These are phyloP conservation scores for Drosophila robusta DNA, from an alignment of 2,888 invertebrate genomes.

Conservation along the genomic window DNA sequence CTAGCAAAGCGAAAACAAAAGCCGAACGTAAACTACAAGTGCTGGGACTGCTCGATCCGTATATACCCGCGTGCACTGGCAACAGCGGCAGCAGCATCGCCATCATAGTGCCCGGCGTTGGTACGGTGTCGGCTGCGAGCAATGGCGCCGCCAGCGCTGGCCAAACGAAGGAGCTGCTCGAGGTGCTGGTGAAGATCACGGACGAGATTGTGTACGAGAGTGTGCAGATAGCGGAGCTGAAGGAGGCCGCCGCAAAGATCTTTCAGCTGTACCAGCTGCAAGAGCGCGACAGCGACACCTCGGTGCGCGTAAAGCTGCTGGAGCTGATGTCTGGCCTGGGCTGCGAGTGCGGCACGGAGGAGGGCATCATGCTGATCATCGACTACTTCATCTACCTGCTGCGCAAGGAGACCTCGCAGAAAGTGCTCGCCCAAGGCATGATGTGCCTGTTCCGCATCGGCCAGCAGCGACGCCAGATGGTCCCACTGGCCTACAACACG, in stretches of 20 bases:
- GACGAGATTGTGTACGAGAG: constrained; percentile 79
- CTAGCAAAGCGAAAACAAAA: constrained; percentile 46
- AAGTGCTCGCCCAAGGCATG: constrained; percentile 84
- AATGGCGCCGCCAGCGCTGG: not conserved
- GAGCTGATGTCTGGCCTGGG: constrained; percentile 81
- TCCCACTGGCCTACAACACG: constrained; percentile 79
- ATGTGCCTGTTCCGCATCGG: constrained; percentile 83
- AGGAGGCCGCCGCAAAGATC: constrained; percentile 76
- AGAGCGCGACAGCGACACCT: constrained; percentile 79
- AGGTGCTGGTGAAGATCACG: constrained; percentile 82
- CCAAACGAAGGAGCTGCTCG: constrained; percentile 75
- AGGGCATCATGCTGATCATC: constrained; percentile 77
- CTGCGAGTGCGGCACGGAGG: constrained; percentile 76
- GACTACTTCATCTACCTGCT: constrained; percentile 83
- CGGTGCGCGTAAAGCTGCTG: constrained; percentile 81
- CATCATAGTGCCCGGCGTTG: constrained; percentile 4
- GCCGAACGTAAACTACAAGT: constrained; percentile 64
- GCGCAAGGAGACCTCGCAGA: constrained; percentile 83
- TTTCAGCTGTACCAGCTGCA: constrained; percentile 82
- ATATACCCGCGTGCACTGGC: constrained; percentile 20
- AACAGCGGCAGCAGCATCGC: not conserved
- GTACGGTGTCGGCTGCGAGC: not conserved
- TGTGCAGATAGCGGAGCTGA: constrained; percentile 71
- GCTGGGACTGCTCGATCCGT: constrained; percentile 66
- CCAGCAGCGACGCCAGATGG: constrained; percentile 64